Percentiles rank a stretch among this genome's conserved stretches.
Evolutionary conservation across 2,888 invertebrate species (phyloP).

Genomic region (Catocala fraxini): DNA sequence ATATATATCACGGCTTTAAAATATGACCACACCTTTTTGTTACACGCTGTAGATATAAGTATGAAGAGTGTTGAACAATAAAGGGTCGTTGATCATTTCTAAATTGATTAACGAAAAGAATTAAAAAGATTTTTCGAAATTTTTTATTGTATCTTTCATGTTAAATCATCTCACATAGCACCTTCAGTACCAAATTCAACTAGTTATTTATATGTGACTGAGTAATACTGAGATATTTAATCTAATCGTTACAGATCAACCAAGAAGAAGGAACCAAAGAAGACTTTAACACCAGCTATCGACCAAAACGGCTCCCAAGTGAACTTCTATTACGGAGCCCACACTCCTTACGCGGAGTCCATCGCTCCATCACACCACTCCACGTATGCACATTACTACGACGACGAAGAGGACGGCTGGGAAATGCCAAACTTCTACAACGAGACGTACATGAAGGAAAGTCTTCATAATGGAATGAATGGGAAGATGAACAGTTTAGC

Average conservation of each 20-base stretch:
- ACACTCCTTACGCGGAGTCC: slow-evolving; percentile 97
- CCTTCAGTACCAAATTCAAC: no score
- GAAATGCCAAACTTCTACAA: slow-evolving; percentile 99
- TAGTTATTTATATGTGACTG: no score
- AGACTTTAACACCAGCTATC: slow-evolving; percentile 95
- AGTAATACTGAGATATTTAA: background rate
- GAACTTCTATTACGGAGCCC: slow-evolving; percentile 98
- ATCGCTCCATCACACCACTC: slow-evolving; percentile 98
- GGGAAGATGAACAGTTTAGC: slow-evolving; percentile 97
- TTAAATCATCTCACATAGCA: no score
- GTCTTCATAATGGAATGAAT: slow-evolving; percentile 94
- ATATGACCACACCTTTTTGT: no score
- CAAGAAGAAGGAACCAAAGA: slow-evolving; percentile 96
- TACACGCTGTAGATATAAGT: no score
- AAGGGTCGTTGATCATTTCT: no score
- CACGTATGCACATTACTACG: slow-evolving; percentile 98
- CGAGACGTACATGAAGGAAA: slow-evolving; percentile 98
- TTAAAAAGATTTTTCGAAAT: no score
- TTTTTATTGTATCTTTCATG: no score
- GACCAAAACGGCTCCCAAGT: slow-evolving; percentile 98
- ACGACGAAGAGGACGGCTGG: slow-evolving; percentile 98
- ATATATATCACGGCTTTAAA: no score
- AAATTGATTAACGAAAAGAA: no score
- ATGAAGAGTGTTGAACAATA: no score
- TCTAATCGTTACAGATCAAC: slow-evolving; percentile 89